A percentile compares a stretch with the other conserved stretches of the same genome.
phyloP scores from a whole-genome alignment of 2,113 vertebrate species.

The Sterrhoptilus dennistouni region DNA sequence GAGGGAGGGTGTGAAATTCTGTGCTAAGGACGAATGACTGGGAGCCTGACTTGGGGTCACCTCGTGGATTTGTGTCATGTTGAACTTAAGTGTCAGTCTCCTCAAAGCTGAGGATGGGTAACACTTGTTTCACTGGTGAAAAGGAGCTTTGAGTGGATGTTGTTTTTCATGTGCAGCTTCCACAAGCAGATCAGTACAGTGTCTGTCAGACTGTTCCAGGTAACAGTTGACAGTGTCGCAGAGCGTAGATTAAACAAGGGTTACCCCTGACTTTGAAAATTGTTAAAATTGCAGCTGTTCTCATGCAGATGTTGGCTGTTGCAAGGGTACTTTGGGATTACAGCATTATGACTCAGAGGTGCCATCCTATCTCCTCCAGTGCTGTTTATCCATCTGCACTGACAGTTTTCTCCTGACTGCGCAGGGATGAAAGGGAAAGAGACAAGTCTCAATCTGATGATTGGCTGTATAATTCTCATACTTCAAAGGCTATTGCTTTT shows the following conservation, averaged over 20 bases:
- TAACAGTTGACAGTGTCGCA: background rate
- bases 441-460: background rate
- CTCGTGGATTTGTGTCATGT: accelerated
- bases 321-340: background rate
- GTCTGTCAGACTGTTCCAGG: background rate
- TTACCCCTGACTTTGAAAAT: background rate
- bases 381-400: background rate
- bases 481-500: conserved; percentile 38
- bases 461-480: background rate
- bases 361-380: background rate
- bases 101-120: background rate
- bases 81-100: background rate
- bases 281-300: background rate
- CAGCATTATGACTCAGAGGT: background rate
- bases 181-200: background rate
- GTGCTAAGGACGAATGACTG: background rate
- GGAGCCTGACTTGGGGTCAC: background rate
- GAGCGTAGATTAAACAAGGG: background rate
- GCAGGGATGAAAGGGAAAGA: background rate
- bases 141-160: background rate
- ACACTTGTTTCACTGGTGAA: background rate
- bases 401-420: background rate
- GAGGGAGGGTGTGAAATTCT: background rate
- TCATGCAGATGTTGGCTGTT: background rate
- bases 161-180: background rate